These are phyloP conservation scores for Oxytorus armatus DNA, from an alignment of 2,888 invertebrate species.

Conservation along the genomic window DNA sequence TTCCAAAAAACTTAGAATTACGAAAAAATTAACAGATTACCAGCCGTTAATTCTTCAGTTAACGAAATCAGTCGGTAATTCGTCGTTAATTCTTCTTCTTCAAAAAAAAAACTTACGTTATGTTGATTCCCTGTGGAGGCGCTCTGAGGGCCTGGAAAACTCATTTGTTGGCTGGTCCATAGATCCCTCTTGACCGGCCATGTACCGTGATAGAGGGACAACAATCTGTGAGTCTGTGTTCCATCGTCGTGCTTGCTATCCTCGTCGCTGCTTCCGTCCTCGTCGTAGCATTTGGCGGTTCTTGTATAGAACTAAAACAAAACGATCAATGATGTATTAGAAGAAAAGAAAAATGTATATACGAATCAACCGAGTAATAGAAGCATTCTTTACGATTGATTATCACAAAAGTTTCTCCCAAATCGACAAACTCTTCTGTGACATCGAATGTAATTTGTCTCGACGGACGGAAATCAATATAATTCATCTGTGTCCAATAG, in stretches of 20 bases:
- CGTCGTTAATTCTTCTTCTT: no score
- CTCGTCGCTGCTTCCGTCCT: slow-evolving; percentile 76
- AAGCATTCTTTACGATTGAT: no score
- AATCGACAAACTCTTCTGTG: no score
- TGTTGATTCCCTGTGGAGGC: slow-evolving; percentile 73
- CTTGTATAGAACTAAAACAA: slow-evolving; percentile 74
- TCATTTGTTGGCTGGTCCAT: slow-evolving; percentile 81
- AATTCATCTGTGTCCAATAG: no score
- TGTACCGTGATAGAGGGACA: slow-evolving; percentile 87
- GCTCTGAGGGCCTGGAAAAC: slow-evolving; percentile 75
- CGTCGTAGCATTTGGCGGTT: slow-evolving; percentile 76
- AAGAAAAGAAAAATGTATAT: neutral
- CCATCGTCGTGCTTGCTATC: slow-evolving; percentile 74
- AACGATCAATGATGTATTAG: neutral
- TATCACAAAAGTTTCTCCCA: no score
- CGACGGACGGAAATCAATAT: no score
- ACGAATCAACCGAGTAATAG: neutral
- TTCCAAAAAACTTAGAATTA: no score
- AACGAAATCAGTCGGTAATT: no score
- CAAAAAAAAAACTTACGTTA: slow-evolving; percentile 73
- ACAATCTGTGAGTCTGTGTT: slow-evolving; percentile 79
- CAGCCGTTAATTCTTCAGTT: no score
- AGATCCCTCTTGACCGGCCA: slow-evolving; percentile 87
- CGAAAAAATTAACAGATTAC: no score
- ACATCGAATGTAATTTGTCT: no score